Base-by-base conservation (phyloP, 2,113 vertebrate species). In the Nothobranchius furzeri region DNA sequence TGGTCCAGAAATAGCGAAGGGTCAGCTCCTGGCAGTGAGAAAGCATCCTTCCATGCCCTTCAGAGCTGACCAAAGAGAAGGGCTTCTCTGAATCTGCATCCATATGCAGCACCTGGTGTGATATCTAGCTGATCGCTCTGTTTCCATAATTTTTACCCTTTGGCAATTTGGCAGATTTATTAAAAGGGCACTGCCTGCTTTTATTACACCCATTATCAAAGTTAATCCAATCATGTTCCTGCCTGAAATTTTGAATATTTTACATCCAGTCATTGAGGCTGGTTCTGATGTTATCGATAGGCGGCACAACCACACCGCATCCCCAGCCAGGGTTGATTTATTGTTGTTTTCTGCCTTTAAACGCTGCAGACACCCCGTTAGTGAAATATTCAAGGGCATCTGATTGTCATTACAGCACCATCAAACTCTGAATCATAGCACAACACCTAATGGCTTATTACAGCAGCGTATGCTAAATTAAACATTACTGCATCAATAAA, bases 401-500 rank as follows among this genome's bases (percentile, higher is more conserved):
- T 68, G 83, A 89, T 84, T 82, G 80, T 88, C 78, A 71, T 87
- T 82, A 87, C 67, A 59, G 68, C 65, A 43, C 68, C 75, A 87
- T 86, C 82, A 80, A 81, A 80, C 51, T 76, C 66, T 86, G 82
- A 84, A 85, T 78, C 83, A 85, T 73, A 68, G 80, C 73, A 85
- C 78, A 82, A 73, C 73, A 82, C 60, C 84, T 90, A 91, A 92
- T 90, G 84, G 84, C 82, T 91, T 92, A 88, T 88, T 86, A 79
- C 74, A 82, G 76, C 60, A 79, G 78, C 77, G 76, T 89, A 87
- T 86, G 87, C 82, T 88, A 88, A 92, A 92, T 91, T 90, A 89
- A 92, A 89, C 88, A 93, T 88, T 85, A 88, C 82, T 79, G 78
- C 86, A 76, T 88, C 86, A 72, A 90, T 93, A 88, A 91, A 86